phyloP scores from a whole-genome alignment of 2,888 invertebrate genomes.

The Drosophila falleni region DNA sequence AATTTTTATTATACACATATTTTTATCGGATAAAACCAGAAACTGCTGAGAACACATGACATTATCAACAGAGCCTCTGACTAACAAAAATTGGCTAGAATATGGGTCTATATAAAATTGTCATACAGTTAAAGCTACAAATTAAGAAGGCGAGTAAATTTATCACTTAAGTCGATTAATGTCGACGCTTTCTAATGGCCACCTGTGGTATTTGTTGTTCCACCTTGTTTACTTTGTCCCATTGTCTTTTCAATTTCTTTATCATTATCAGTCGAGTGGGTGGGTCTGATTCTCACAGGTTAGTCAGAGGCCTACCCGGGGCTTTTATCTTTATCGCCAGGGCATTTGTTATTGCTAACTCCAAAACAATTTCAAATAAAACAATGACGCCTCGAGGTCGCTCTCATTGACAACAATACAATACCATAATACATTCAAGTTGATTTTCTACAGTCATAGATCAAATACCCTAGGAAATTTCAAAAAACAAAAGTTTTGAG shows the following conservation, averaged over 20 bases:
- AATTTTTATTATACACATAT: not conserved
- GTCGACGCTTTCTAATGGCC: conserved; percentile 58
- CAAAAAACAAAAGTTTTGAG: not conserved
- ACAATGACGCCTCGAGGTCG: conserved; percentile 44
- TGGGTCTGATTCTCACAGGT: conserved; percentile 27
- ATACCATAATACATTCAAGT: conserved; percentile 5
- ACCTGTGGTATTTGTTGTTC: conserved; percentile 14
- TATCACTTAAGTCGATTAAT: conserved; percentile 54
- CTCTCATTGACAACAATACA: conserved; percentile 30
- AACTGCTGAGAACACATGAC: conserved; percentile 29
- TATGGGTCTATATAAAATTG: not conserved
- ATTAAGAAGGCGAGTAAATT: conserved; percentile 22
- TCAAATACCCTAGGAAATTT: conserved; percentile 6
- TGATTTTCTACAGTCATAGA: not conserved
- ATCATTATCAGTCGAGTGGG: conserved; percentile 40
- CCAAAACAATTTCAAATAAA: conserved; percentile 17
- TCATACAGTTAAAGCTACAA: not conserved
- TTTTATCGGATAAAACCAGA: not conserved
- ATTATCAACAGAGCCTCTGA: conserved; percentile 34
- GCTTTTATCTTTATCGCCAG: conserved; percentile 24
- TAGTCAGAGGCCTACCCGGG: conserved; percentile 38
- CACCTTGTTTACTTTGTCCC: conserved; percentile 9
- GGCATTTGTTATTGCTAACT: conserved; percentile 35
- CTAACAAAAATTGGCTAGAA: conserved; percentile 11
- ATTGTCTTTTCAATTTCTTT: conserved; percentile 17